phyloP scores from a whole-genome alignment of 1,140 invertebrate species.

The Platyscapa corneri region DNA sequence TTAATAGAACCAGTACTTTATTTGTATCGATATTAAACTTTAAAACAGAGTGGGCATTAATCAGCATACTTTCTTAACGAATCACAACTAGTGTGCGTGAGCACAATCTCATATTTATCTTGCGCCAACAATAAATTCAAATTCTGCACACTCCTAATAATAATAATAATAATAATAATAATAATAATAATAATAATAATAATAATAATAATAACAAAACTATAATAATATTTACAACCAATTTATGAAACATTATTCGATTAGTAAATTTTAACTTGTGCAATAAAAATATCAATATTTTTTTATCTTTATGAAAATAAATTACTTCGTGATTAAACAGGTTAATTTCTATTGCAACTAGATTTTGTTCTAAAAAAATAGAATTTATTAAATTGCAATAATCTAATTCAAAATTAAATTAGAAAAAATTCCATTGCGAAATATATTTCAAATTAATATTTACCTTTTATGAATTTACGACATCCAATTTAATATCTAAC shows the following conservation, averaged over 20 bases:
- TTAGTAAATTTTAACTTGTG: neutral
- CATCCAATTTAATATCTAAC: too few relatives aligned
- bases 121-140: neutral
- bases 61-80: neutral
- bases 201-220: too few relatives aligned
- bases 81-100: neutral
- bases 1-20: neutral
- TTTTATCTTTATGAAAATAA: neutral
- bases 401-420: too few relatives aligned
- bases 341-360: neutral
- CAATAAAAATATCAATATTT: neutral
- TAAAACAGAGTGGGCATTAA: neutral
- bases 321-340: neutral
- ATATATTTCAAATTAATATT: neutral
- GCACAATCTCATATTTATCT: neutral
- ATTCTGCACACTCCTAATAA: neutral
- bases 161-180: too few relatives aligned
- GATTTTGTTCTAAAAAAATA: too few relatives aligned
- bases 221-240: neutral
- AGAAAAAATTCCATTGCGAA: neutral
- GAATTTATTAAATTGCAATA: too few relatives aligned
- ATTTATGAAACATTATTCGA: too few relatives aligned
- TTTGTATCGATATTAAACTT: neutral
- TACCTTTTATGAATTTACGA: neutral
- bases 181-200: too few relatives aligned